Conservation (phyloP, 2,113 vertebrate species). For the Platichthys stellatus region DNA sequence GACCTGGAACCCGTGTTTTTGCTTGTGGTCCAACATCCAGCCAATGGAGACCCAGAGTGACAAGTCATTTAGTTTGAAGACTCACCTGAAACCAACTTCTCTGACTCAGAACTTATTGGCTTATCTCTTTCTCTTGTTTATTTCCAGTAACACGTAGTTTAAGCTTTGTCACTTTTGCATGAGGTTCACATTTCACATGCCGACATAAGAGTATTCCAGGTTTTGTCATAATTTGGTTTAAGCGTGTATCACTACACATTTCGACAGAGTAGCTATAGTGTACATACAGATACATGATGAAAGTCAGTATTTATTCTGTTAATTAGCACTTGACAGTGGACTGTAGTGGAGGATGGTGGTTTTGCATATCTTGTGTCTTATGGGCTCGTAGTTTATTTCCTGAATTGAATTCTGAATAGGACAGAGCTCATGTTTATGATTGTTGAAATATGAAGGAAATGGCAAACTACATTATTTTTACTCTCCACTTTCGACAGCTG, state of each 20-base stretch:
- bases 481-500: background rate
- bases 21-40: slow-evolving; percentile 9
- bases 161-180: slow-evolving; percentile 88
- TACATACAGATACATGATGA: slow-evolving; percentile 75
- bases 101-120: slow-evolving; percentile 50
- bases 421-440: slow-evolving; percentile 14
- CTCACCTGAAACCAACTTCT: slow-evolving; percentile 9
- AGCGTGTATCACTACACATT: slow-evolving; percentile 58
- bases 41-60: background rate
- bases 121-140: background rate
- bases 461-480: background rate
- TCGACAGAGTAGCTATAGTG: slow-evolving; percentile 69
- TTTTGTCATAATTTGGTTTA: slow-evolving; percentile 65
- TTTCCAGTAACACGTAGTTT: slow-evolving; percentile 33
- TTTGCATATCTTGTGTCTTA: slow-evolving; percentile 97
- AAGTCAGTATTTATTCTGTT: slow-evolving; percentile 56
- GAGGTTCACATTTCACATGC: slow-evolving; percentile 86
- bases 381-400: slow-evolving; percentile 47
- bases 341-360: slow-evolving; percentile 69
- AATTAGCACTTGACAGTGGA: slow-evolving; percentile 49
- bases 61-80: background rate
- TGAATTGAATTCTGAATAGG: slow-evolving; percentile 10
- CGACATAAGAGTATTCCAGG: slow-evolving; percentile 48
- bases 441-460: slow-evolving; percentile 20
- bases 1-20: slow-evolving; percentile 33